A percentile compares a stretch with the other conserved stretches of the same genome.
Evolutionary conservation across 2,888 invertebrate species (phyloP).

Genomic region (Hydrotaea cyrtoneurina): DNA sequence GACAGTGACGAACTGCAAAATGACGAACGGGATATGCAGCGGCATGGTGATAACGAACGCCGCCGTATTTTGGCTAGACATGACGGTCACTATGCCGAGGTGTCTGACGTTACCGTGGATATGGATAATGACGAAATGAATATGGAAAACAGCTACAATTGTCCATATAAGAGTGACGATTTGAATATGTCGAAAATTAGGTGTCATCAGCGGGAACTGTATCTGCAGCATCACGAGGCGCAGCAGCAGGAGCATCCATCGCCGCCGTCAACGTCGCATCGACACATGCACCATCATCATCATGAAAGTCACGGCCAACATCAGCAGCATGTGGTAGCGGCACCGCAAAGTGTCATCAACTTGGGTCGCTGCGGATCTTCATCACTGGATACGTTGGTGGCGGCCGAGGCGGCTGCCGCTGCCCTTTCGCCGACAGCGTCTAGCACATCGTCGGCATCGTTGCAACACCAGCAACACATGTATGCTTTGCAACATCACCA

Average conservation of each 20-base stretch:
- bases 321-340: conserved; percentile 69
- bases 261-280: conserved; percentile 68
- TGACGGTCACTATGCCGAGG: conserved; percentile 71
- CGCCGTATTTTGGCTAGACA: conserved; percentile 70
- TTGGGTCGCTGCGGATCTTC: conserved; percentile 72
- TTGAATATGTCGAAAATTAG: conserved; percentile 77
- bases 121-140: conserved; percentile 58
- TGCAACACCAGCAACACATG: conserved; percentile 67
- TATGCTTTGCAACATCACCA: conserved; percentile 61
- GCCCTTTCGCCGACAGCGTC: conserved; percentile 75
- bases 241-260: conserved; percentile 63
- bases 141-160: conserved; percentile 74
- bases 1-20: conserved; percentile 67
- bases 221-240: conserved; percentile 61
- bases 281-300: conserved; percentile 67
- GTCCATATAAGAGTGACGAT: conserved; percentile 78
- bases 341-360: conserved; percentile 74
- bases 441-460: conserved; percentile 69
- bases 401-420: conserved; percentile 73
- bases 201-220: conserved; percentile 74
- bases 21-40: neutral
- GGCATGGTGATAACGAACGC: conserved; percentile 40
- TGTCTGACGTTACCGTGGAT: conserved; percentile 48
- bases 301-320: conserved; percentile 69
- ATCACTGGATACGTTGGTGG: conserved; percentile 71